A percentile compares a stretch with the other conserved stretches of the same genome.
phyloP scores from a whole-genome alignment of 2,113 vertebrate genomes.

The Mormoops blainvillei region DNA sequence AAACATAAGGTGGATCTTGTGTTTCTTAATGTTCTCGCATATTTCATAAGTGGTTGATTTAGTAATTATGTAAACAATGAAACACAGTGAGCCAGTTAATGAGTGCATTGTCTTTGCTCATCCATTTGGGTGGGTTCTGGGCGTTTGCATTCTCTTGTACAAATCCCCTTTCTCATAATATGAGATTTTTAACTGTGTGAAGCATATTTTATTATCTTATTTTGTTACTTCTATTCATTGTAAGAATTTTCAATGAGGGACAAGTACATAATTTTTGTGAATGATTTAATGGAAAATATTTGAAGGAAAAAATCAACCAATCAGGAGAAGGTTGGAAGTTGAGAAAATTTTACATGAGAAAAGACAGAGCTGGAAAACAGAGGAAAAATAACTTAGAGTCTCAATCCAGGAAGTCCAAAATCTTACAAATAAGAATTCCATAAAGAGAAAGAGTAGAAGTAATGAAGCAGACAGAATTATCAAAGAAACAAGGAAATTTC shows the following conservation, averaged over 20 bases:
- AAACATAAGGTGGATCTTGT: not conserved
- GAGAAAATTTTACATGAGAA: not conserved
- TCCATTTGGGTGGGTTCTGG: not conserved
- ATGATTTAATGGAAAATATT: not conserved
- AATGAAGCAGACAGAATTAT: not conserved
- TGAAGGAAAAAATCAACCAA: not conserved
- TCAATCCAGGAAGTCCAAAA: not conserved
- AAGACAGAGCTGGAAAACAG: not conserved
- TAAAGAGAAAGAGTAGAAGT: not conserved
- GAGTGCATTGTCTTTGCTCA: no score
- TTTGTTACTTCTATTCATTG: not conserved
- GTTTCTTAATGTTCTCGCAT: not conserved
- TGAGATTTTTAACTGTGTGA: not conserved
- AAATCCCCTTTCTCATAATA: not conserved
- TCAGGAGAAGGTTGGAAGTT: not conserved
- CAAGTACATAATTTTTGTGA: not conserved
- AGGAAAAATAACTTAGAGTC: not conserved
- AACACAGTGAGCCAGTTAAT: not conserved
- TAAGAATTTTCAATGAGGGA: not conserved
- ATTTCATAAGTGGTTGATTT: not conserved
- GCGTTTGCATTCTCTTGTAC: not conserved
- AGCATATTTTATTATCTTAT: not conserved
- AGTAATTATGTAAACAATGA: not conserved
- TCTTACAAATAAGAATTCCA: not conserved
- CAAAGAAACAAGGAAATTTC: not conserved